phyloP scores from a whole-genome alignment of 2,113 vertebrate genomes.

The Grus americana region DNA sequence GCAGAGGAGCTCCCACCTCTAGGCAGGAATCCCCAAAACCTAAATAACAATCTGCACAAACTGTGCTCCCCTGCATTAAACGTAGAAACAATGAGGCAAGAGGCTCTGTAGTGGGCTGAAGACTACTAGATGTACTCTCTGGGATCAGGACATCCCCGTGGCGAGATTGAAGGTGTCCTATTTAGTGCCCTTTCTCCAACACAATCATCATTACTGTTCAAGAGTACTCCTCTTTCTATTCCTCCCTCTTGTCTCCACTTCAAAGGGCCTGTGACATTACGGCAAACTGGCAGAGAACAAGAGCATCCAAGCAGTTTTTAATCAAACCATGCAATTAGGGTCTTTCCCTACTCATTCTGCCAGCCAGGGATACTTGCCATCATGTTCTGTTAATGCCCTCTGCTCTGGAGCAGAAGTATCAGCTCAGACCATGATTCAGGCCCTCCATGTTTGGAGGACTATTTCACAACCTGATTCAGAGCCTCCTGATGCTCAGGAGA shows the following conservation, averaged over 20 bases:
- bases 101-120: not conserved
- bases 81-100: not conserved
- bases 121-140: not conserved
- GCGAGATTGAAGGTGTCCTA: not conserved
- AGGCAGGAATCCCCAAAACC: not conserved
- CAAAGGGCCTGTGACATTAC: not conserved
- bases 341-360: not conserved
- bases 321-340: not conserved
- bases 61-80: not conserved
- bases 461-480: constrained; percentile 35
- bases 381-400: not conserved
- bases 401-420: not conserved
- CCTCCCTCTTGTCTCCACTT: not conserved
- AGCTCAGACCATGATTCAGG: constrained; percentile 24
- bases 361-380: not conserved
- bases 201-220: not conserved
- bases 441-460: not conserved
- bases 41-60: not conserved
- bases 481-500: constrained; percentile 34
- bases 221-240: not conserved
- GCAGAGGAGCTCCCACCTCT: not conserved
- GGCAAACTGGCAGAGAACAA: not conserved
- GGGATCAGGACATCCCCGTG: not conserved
- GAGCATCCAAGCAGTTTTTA: not conserved
- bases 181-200: not conserved